A percentile compares a stretch with the other conserved stretches of the same genome.
Conservation (phyloP, 2,797 vertebrate species). For the Xiphorhynchus erythropygius region DNA sequence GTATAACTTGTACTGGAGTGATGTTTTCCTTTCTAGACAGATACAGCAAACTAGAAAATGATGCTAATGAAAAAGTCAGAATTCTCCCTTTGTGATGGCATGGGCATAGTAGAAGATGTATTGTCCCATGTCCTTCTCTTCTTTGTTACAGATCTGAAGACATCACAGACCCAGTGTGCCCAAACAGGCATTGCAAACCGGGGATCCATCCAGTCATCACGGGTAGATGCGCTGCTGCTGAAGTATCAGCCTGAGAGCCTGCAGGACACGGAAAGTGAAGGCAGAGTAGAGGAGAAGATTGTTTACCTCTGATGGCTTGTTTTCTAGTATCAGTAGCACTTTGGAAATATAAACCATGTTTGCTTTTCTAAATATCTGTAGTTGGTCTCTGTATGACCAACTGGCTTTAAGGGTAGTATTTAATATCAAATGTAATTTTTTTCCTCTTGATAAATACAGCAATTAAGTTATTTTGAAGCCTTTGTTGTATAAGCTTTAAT, state of each 20-base stretch:
- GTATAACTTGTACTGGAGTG: not conserved
- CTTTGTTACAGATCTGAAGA: conserved; percentile 77
- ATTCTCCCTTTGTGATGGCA: not conserved
- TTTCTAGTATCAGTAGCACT: conserved; percentile 57
- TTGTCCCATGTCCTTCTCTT: conserved; percentile 24
- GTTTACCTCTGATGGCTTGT: conserved; percentile 76
- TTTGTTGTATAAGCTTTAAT: conserved; percentile 56
- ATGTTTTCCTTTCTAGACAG: not conserved
- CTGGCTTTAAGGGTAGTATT: conserved; percentile 58
- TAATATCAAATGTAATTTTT: conserved; percentile 50
- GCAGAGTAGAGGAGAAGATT: conserved; percentile 79
- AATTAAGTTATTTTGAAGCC: conserved; percentile 75
- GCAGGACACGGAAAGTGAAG: conserved; percentile 77
- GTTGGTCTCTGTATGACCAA: conserved; percentile 12
- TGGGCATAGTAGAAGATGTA: not conserved
- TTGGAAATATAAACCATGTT: not conserved
- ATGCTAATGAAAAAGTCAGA: not conserved
- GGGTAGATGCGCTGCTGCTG: conserved; percentile 61
- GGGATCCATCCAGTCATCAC: not conserved
- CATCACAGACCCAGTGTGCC: conserved; percentile 29
- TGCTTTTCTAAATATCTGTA: conserved; percentile 40
- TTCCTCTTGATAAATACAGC: not conserved
- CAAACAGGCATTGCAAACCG: conserved; percentile 33
- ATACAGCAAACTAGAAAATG: not conserved
- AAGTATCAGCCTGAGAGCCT: conserved; percentile 66